Percentiles rank a stretch among this genome's conserved stretches.
Conservation (phyloP, 2,888 invertebrate species). For the Trachelus troglodyta region DNA sequence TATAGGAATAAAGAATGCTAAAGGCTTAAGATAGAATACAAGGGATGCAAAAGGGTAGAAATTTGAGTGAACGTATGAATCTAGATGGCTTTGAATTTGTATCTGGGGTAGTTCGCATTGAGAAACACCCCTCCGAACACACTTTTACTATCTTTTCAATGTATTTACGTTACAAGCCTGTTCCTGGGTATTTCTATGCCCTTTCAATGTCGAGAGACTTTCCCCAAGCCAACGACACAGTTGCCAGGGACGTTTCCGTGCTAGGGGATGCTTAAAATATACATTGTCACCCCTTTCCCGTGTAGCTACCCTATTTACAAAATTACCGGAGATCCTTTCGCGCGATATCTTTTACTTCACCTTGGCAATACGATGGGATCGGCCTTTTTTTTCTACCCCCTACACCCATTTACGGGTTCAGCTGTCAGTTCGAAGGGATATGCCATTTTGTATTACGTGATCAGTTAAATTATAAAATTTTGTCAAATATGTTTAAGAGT, state of each 20-base stretch:
- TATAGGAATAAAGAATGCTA: no score
- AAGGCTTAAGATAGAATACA: not conserved
- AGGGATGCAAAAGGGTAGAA: not conserved
- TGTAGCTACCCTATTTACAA: constrained; percentile 1
- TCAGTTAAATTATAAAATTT: no score
- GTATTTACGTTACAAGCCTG: constrained; percentile 21
- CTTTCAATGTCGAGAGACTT: constrained; percentile 15
- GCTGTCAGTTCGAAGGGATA: no score
- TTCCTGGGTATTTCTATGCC: constrained; percentile 21
- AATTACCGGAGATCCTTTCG: not conserved
- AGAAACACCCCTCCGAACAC: constrained; percentile 5
- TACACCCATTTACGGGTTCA: no score
- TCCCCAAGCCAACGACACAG: no score
- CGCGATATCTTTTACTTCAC: not conserved
- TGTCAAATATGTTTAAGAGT: no score
- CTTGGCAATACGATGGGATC: not conserved
- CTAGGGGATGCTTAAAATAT: constrained; percentile 31
- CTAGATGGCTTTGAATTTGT: constrained; percentile 23
- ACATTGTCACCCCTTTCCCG: constrained; percentile 15
- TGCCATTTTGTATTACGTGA: no score
- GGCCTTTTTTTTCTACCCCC: no score
- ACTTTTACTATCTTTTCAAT: not conserved
- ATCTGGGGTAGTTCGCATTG: constrained; percentile 11
- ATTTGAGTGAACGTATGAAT: constrained; percentile 21
- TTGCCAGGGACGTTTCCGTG: constrained; percentile 14